Evolutionary conservation across 2,797 vertebrate genomes (phyloP), one percentile per base, ranked within the genome.

Genomic region (Channa striata): DNA sequence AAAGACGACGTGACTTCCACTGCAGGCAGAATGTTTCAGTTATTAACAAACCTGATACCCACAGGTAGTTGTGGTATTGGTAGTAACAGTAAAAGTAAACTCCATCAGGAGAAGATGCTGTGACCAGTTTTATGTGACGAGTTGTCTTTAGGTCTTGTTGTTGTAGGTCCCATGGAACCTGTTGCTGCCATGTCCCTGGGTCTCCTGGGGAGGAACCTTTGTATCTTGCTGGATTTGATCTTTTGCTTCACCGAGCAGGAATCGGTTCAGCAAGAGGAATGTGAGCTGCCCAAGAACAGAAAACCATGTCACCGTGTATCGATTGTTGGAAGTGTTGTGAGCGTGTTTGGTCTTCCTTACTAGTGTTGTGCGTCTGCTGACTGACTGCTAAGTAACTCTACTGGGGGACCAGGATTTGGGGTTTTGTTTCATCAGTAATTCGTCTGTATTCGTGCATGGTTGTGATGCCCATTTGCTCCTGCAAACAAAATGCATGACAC

Each of bases 121-220:
- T 20, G 48, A 52, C 11, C n/a, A 11, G 58, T 34, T 51, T 63
- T 33, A 44, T 56, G 48, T 65, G 51, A 57, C 51, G 23, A 0
- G n/a, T 17, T 53, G 69, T 40, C n/a, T 78, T 40, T 17, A 37
- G 46, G 40, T 56, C 50, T 70, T 37, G 11, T 13, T 23, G 36
- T 11, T 43, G 44, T 56, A 33, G 8, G 25, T 69, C 23, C 13
- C 49, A 7, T 14, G 36, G 49, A 39, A n/a, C 42, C 51, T 6
- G 12, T 64, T 64, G 78, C 77, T 67, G 66, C 63, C 49, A 1
- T 69, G 67, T 64, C 50, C 20, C 60, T 2, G 4, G 17, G 62
- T 58, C 75, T 73, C 73, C 57, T 43, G 72, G 78, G 78, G 72
- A 65, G 80, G 72, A 65, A 72, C 52, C 53, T 25, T 13, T 44